These are phyloP conservation scores for Eurystomus gularis DNA, from an alignment of 2,113 vertebrate genomes.

Conservation along the genomic window DNA sequence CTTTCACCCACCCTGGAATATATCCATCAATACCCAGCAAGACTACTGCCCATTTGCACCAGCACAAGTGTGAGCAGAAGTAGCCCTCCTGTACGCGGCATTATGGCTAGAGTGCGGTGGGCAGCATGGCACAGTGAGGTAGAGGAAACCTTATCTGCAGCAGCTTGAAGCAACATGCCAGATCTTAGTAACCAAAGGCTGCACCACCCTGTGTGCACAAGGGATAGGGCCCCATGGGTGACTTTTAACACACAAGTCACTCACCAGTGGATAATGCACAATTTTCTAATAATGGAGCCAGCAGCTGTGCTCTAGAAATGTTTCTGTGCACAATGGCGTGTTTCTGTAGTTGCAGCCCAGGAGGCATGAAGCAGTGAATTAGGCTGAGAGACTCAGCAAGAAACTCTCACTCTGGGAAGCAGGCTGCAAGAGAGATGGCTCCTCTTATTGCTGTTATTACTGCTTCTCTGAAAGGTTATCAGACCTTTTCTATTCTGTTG, in stretches of 20 bases:
- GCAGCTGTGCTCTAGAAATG: background rate
- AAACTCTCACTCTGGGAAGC: background rate
- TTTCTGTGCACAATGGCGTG: background rate
- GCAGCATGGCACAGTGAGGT: background rate
- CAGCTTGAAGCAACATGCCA: background rate
- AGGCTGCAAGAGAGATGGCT: background rate
- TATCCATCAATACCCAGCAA: background rate
- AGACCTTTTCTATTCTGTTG: background rate
- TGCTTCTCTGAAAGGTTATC: background rate
- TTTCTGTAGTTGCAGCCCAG: background rate
- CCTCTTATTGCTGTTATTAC: constrained; percentile 21
- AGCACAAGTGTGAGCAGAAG: background rate
- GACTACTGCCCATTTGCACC: background rate
- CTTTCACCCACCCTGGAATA: background rate
- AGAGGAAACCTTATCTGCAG: background rate
- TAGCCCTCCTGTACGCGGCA: accelerated
- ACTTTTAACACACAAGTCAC: background rate
- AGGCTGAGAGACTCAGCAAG: constrained; percentile 8
- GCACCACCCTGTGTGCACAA: background rate
- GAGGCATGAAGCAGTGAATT: constrained; percentile 35
- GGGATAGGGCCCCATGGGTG: background rate
- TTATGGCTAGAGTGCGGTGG: background rate
- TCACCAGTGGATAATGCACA: background rate
- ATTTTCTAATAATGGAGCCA: constrained; percentile 31
- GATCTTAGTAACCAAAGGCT: background rate